Evolutionary conservation across 2,888 invertebrate species (phyloP).

Genomic region (Phaedon cochleariae): DNA sequence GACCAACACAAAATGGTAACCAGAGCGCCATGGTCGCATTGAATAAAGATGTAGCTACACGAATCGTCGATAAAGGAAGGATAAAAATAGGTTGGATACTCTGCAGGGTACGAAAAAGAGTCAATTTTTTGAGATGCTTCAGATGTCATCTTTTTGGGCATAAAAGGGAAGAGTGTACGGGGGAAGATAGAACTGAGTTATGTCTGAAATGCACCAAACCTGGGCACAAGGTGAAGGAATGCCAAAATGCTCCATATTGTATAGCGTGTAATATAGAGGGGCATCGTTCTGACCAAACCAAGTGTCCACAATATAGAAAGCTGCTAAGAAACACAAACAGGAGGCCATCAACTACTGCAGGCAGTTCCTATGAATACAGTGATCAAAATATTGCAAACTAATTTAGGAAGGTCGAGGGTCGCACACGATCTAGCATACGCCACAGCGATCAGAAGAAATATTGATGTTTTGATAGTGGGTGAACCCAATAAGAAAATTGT

Average conservation of each 20-base stretch:
- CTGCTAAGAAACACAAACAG: no score
- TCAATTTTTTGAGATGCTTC: conserved; percentile 6
- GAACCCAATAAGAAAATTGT: no score
- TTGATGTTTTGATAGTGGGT: no score
- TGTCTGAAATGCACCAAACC: conserved; percentile 5
- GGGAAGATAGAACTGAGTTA: not conserved
- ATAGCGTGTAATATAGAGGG: not conserved
- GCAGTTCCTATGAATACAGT: no score
- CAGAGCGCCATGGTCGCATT: conserved; percentile 6
- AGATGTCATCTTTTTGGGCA: conserved; percentile 18
- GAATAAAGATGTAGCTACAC: conserved; percentile 6
- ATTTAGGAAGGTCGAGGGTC: no score
- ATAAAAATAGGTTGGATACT: conserved; percentile 17
- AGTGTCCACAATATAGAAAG: no score
- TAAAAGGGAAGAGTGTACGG: not conserved
- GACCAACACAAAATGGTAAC: no score
- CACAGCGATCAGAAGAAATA: no score
- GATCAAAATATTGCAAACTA: no score
- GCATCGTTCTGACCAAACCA: conserved; percentile 3
- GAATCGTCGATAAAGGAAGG: conserved; percentile 5
- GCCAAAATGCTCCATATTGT: not conserved
- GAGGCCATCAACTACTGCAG: no score
- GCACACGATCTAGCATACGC: no score
- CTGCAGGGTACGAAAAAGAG: conserved; percentile 7
- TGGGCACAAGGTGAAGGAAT: conserved; percentile 6